phyloP scores from a whole-genome alignment of 2,113 vertebrate genomes.

The Columba janthina region DNA sequence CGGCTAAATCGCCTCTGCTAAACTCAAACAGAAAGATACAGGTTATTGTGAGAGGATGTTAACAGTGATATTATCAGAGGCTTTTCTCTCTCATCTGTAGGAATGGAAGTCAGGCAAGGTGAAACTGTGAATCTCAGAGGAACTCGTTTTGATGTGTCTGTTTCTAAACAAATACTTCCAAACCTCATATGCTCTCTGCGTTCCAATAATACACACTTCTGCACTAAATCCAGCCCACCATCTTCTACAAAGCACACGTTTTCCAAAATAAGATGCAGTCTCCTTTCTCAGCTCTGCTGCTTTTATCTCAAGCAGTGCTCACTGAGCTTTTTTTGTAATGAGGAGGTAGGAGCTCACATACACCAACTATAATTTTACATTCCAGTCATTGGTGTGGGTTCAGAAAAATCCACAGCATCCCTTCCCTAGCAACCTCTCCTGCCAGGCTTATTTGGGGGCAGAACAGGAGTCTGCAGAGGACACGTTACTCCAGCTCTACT shows the following conservation, averaged over 20 bases:
- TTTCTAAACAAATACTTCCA: background rate
- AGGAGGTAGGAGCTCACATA: background rate
- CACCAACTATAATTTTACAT: background rate
- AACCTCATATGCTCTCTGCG: background rate
- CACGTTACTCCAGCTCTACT: conserved; percentile 25
- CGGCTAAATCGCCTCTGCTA: background rate
- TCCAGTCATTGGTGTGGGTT: background rate
- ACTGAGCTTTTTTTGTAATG: background rate
- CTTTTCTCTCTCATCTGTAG: background rate
- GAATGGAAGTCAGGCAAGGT: background rate
- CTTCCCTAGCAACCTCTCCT: background rate
- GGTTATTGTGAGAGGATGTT: background rate
- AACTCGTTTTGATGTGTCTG: background rate
- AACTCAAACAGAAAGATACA: background rate
- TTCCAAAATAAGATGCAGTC: background rate
- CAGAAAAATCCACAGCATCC: background rate
- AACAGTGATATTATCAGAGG: background rate
- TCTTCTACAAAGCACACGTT: background rate
- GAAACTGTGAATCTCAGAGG: background rate
- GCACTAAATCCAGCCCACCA: background rate
- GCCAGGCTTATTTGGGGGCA: background rate
- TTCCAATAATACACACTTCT: background rate
- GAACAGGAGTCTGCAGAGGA: background rate
- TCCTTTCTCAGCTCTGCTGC: background rate
- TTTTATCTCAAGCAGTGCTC: background rate